These are phyloP conservation scores for Acanthopagrus latus DNA, from an alignment of 2,797 vertebrate species.

Conservation along the genomic window DNA sequence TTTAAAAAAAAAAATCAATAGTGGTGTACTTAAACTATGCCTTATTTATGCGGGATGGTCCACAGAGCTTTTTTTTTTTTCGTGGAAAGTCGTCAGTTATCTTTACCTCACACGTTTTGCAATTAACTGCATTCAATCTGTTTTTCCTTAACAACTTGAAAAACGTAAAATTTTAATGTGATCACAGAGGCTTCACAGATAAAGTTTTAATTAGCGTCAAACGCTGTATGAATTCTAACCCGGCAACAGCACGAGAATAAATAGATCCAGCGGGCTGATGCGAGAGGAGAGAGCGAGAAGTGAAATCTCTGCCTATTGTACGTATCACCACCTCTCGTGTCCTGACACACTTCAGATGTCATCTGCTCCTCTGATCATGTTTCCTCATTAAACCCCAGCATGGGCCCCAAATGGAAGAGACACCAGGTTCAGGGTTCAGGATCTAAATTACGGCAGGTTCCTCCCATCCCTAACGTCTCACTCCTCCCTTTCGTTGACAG, in stretches of 20 bases:
- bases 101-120: background rate
- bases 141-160: background rate
- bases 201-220: background rate
- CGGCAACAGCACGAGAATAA: slow-evolving; percentile 5
- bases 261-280: background rate
- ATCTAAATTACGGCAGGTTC: slow-evolving; percentile 42
- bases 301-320: slow-evolving; percentile 24
- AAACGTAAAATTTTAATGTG: background rate
- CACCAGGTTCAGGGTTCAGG: slow-evolving; percentile 38
- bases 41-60: background rate
- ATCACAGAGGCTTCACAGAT: background rate
- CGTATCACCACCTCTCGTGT: slow-evolving; percentile 35
- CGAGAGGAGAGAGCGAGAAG: background rate
- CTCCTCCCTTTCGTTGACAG: slow-evolving; percentile 49
- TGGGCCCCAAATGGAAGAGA: background rate
- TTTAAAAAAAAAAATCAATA: slow-evolving; percentile 1
- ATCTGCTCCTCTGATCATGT: slow-evolving; percentile 45
- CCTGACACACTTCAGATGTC: slow-evolving; percentile 33
- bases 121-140: background rate
- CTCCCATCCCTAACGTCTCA: slow-evolving; percentile 38
- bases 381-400: slow-evolving; percentile 47
- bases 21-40: background rate
- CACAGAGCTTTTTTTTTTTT: background rate
- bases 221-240: background rate
- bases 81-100: background rate